Percentiles rank a stretch among this genome's conserved stretches.
Conservation (phyloP, 2,888 invertebrate genomes). For the Ptilodon capucinus region DNA sequence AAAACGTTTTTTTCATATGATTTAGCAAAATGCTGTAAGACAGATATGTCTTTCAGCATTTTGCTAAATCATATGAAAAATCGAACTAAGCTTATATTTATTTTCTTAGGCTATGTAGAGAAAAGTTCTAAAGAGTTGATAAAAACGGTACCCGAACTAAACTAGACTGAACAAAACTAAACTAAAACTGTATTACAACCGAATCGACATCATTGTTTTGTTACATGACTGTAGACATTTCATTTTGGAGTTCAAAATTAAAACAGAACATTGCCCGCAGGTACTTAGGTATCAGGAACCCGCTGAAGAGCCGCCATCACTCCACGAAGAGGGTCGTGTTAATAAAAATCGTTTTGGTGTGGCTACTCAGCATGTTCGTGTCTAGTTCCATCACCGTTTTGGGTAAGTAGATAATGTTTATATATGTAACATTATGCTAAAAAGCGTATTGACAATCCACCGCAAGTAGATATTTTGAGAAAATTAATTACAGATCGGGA, state of each 20-base stretch:
- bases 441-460: too few species aligned
- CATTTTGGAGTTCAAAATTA: too few species aligned
- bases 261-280: slow-evolving; percentile 55
- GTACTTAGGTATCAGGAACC: slow-evolving; percentile 94
- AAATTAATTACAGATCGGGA: too few species aligned
- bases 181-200: too few species aligned
- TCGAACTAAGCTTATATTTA: neutral
- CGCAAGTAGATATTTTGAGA: too few species aligned
- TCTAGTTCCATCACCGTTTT: slow-evolving; percentile 93
- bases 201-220: too few species aligned
- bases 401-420: slow-evolving; percentile 81
- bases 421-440: too few species aligned
- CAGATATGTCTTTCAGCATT: neutral
- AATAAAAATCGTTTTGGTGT: slow-evolving; percentile 95
- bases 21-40: neutral
- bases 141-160: too few species aligned
- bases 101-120: too few species aligned
- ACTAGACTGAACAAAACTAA: too few species aligned
- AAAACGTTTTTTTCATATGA: neutral
- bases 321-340: slow-evolving; percentile 92
- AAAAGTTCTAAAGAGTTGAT: too few species aligned
- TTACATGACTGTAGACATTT: too few species aligned
- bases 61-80: neutral
- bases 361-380: slow-evolving; percentile 95
- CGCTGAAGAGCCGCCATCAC: slow-evolving; percentile 92